Base-by-base conservation (phyloP, 2,797 vertebrate genomes). In the Chanos chanos region DNA sequence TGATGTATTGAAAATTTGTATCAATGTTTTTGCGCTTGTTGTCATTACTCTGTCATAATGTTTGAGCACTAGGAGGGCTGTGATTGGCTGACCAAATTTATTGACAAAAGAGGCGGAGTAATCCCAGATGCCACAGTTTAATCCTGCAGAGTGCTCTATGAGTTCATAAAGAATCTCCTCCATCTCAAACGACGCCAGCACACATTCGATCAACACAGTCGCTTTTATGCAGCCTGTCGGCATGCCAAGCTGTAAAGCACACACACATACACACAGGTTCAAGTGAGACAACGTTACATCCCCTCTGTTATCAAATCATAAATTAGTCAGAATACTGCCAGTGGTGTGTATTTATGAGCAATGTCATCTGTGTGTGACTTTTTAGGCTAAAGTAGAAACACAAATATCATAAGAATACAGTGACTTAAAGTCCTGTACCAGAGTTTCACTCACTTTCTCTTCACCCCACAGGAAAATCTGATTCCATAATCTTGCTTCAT, bases 51-150 rank as follows among this genome's bases (percentile, higher is more conserved):
- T n/a, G n/a, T n/a, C n/a, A n/a, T n/a, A n/a, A n/a, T n/a, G n/a
- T n/a, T n/a, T n/a, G n/a, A n/a, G n/a, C n/a, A n/a, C n/a, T n/a
- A n/a, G n/a, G n/a, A n/a, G n/a, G n/a, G n/a, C n/a, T n/a, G n/a
- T n/a, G n/a, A 24, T 3, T 13, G 3, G 8, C 73, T 85, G 64
- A 92, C 89, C 90, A 53, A 92, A 87, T 47, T 91, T 93, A 65
- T 84, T 90, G 48, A 93, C 79, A 7, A 93, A 89, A 16, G 91
- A 92, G 5, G 90, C 90, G 0, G 90, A 91, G 68, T 93, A 93
- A 72, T 93, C 91, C 90, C 91, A 93, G 74, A 93, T 89, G 19
- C 91, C 91, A 71, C 90, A 92, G 84, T 93, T 92, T 57, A 92
- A 80, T 47, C 90, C 91, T 2, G 90, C 89, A 36, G 91, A 92